A percentile compares a stretch with the other conserved stretches of the same genome.
These are phyloP conservation scores for Diploscapter pachys DNA, from an alignment of 1,140 invertebrate genomes.

Conservation along the genomic window DNA sequence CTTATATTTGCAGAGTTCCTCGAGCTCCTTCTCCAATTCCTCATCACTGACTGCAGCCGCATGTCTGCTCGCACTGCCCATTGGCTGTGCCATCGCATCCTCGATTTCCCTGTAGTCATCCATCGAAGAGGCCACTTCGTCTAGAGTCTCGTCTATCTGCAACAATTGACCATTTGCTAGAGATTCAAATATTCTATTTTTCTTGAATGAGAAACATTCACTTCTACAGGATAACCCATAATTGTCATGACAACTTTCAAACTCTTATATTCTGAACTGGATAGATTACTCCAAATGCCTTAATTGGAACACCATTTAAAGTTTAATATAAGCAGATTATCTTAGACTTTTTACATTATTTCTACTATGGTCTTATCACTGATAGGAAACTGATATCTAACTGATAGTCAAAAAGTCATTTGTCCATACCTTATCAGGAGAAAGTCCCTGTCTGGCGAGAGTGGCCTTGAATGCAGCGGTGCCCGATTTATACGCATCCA, in stretches of 20 bases:
- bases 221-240: too few species aligned
- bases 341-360: constrained; percentile 3
- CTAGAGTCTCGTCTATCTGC: constrained; percentile 51
- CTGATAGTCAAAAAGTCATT: constrained; percentile 7
- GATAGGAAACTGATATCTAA: background rate
- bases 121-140: constrained; percentile 48
- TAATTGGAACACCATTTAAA: constrained; percentile 1
- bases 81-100: constrained; percentile 33
- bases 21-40: constrained; percentile 43
- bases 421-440: constrained; percentile 45
- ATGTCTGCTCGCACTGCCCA: background rate
- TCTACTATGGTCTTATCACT: background rate
- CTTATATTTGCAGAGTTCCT: constrained; percentile 27
- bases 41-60: constrained; percentile 20
- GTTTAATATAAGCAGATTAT: constrained; percentile 9
- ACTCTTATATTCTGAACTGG: too few species aligned
- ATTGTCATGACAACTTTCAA: too few species aligned
- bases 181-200: too few species aligned
- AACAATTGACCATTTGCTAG: too few species aligned
- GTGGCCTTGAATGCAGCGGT: constrained; percentile 52
- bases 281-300: too few species aligned
- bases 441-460: constrained; percentile 46
- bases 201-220: too few species aligned
- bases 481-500: constrained; percentile 50
- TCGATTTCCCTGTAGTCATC: constrained; percentile 49